Evolutionary conservation across 1,140 invertebrate genomes (phyloP).

Genomic region (Heliconius congener): DNA sequence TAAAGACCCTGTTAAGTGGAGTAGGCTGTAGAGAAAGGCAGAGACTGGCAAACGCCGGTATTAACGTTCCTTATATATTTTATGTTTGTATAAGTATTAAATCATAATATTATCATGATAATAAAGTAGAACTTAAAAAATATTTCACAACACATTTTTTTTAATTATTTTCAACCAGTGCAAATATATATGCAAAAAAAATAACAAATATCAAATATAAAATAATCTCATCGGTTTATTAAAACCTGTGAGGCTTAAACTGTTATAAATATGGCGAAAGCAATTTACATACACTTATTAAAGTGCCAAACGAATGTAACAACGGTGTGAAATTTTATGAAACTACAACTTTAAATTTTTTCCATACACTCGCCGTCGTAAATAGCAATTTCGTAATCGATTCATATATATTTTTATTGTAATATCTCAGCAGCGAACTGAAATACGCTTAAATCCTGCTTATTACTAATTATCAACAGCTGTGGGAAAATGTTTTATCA

Average conservation of each 20-base stretch:
- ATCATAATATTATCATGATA: too few relatives aligned
- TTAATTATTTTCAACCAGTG: too few relatives aligned
- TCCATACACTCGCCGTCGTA: background rate
- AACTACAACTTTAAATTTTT: slow-evolving; percentile 7
- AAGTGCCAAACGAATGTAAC: slow-evolving; percentile 1
- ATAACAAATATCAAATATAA: background rate
- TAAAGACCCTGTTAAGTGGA: too few relatives aligned
- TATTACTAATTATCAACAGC: too few relatives aligned
- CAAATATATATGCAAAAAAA: background rate
- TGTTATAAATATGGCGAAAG: background rate
- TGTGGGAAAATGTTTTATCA: too few relatives aligned
- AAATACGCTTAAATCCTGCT: too few relatives aligned
- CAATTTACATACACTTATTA: background rate
- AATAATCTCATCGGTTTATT: background rate
- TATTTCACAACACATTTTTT: too few relatives aligned
- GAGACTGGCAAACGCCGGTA: too few relatives aligned
- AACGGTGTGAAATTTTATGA: slow-evolving; percentile 2
- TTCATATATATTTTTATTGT: background rate
- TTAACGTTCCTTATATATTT: too few relatives aligned
- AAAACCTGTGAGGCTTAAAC: slow-evolving; percentile 1
- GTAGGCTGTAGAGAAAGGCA: too few relatives aligned
- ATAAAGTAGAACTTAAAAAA: too few relatives aligned
- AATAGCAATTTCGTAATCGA: background rate
- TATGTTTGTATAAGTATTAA: too few relatives aligned
- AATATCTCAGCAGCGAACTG: background rate